These are phyloP conservation scores for Lota lota DNA, from an alignment of 2,113 vertebrate genomes.

Conservation along the genomic window DNA sequence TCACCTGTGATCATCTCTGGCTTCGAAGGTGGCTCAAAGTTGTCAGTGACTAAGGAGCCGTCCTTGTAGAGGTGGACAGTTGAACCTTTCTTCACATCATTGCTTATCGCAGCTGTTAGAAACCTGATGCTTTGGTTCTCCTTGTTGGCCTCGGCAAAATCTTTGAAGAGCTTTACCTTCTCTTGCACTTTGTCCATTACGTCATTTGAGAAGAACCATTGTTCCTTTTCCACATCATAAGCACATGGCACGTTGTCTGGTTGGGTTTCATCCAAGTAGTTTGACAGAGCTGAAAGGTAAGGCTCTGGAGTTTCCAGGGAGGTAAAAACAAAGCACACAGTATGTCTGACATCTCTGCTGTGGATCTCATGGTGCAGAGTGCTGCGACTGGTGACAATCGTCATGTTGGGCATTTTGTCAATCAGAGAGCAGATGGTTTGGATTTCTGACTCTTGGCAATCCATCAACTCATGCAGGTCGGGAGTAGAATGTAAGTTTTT, in stretches of 20 bases:
- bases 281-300: slow-evolving; percentile 7
- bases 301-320: slow-evolving; percentile 35
- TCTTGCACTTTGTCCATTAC: neutral
- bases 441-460: slow-evolving; percentile 35
- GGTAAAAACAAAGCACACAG: slow-evolving; percentile 44
- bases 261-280: slow-evolving; percentile 21
- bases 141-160: slow-evolving; percentile 46
- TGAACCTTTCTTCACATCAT: slow-evolving; percentile 1
- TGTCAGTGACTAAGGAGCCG: neutral
- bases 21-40: slow-evolving; percentile 44
- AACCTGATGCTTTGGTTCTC: slow-evolving; percentile 14
- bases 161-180: slow-evolving; percentile 30
- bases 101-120: slow-evolving; percentile 15
- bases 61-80: slow-evolving; percentile 35
- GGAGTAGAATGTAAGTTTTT: slow-evolving; percentile 5
- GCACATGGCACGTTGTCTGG: neutral
- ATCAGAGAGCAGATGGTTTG: slow-evolving; percentile 11
- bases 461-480: slow-evolving; percentile 36
- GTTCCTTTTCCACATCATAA: slow-evolving; percentile 22
- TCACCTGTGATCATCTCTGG: slow-evolving; percentile 25
- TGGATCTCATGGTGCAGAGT: neutral
- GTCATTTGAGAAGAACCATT: slow-evolving; percentile 22
- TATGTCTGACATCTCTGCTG: neutral
- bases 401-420: no score
- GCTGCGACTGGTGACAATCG: no score